phyloP scores from a whole-genome alignment of 2,113 vertebrate species.

The Corythaixoides concolor region DNA sequence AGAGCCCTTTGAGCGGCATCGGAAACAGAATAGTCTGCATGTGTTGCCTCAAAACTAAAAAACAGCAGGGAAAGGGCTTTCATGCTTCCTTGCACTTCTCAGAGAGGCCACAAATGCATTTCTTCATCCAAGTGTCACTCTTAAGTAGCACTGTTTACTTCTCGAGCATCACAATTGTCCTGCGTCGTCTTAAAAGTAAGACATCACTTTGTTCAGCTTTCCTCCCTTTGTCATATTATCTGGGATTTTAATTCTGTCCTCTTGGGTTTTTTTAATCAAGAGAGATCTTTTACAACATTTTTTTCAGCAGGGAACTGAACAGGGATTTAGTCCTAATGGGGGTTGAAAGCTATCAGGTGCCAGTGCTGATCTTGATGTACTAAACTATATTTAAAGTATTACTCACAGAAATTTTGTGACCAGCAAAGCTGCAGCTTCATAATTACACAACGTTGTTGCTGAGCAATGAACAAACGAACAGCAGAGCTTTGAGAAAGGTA shows the following conservation, averaged over 20 bases:
- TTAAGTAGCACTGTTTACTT: not conserved
- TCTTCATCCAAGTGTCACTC: not conserved
- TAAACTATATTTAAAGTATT: not conserved
- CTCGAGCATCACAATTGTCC: not conserved
- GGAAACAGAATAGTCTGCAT: not conserved
- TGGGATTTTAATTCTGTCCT: not conserved
- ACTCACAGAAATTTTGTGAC: not conserved
- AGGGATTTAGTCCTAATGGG: not conserved
- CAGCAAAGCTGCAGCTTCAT: not conserved
- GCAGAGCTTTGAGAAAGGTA: not conserved
- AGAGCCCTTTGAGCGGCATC: rapidly evolving
- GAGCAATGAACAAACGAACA: not conserved
- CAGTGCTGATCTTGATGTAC: not conserved
- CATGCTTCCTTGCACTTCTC: not conserved
- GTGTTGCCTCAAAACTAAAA: not conserved
- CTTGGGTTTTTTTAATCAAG: not conserved
- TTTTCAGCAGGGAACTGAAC: not conserved
- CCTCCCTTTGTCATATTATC: not conserved
- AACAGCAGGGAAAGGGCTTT: not conserved
- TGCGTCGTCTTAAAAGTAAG: not conserved
- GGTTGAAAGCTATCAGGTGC: not conserved
- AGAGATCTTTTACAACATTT: not conserved
- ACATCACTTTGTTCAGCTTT: not conserved
- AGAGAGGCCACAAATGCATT: not conserved
- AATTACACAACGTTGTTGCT: not conserved